Percentiles rank a stretch among this genome's conserved stretches.
Conservation (phyloP, 1,140 invertebrate species). For the Macrotrachela quadricornifera region DNA sequence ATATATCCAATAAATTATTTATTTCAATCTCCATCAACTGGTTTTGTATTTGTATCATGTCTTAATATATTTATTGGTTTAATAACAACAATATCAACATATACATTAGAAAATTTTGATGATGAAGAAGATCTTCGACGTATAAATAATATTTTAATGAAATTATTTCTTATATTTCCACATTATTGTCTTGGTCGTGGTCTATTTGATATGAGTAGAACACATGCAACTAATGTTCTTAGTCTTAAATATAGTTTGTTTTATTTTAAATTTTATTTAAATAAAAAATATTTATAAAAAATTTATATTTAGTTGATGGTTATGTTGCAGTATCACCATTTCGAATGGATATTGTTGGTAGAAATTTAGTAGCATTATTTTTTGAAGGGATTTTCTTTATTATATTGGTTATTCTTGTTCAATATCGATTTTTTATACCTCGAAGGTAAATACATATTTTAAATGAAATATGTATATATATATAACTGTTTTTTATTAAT, state of each 20-base stretch:
- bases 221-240: neutral
- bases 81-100: neutral
- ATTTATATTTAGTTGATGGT: conserved; percentile 14
- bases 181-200: conserved; percentile 46
- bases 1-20: neutral
- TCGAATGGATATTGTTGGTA: conserved; percentile 37
- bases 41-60: neutral
- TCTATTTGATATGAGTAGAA: conserved; percentile 36
- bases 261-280: conserved; percentile 3
- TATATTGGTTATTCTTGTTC: conserved; percentile 32
- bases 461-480: too few species aligned
- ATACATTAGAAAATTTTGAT: conserved; percentile 30
- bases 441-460: too few species aligned
- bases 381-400: conserved; percentile 37
- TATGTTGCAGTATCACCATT: conserved; percentile 18
- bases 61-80: neutral
- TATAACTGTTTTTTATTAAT: neutral
- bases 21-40: neutral
- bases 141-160: conserved; percentile 39
- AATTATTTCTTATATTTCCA: conserved; percentile 46
- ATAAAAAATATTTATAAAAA: conserved; percentile 27
- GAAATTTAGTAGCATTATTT: conserved; percentile 35
- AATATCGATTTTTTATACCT: conserved; percentile 34
- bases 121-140: conserved; percentile 29
- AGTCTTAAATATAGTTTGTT: neutral